Conservation (phyloP, 2,113 vertebrate species). For the Pontoporia blainvillei region DNA sequence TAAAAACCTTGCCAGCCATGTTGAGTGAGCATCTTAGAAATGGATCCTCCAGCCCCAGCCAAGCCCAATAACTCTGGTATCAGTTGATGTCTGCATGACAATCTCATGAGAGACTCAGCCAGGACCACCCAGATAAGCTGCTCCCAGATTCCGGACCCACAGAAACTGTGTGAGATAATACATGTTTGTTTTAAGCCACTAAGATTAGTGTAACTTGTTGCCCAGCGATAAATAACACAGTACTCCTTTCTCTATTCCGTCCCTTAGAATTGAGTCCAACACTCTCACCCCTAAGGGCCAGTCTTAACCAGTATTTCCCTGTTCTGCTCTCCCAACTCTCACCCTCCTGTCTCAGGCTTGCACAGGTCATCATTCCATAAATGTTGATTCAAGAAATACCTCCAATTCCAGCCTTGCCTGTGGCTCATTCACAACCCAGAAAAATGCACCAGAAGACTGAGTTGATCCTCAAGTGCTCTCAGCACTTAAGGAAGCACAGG, state of each 20-base stretch:
- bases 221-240: not conserved
- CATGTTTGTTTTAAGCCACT: not conserved
- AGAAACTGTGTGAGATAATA: not conserved
- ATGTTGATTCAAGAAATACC: not conserved
- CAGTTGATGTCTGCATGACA: not conserved
- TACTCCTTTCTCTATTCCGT: not conserved
- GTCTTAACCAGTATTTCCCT: not conserved
- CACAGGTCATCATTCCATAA: not conserved
- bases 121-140: not conserved
- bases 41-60: not conserved
- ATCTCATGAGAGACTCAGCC: not conserved
- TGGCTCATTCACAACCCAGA: not conserved
- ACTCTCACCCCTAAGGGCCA: too few species aligned
- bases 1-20: not conserved
- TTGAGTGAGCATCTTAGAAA: not conserved
- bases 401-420: not conserved
- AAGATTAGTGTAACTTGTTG: too few species aligned
- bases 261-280: not conserved
- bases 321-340: not conserved
- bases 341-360: not conserved
- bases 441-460: not conserved
- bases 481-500: not conserved
- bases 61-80: not conserved
- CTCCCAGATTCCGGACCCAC: not conserved
- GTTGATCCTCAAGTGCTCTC: not conserved